Evolutionary conservation across 2,888 invertebrate species (phyloP).

Genomic region (Athripsodes cinereus): DNA sequence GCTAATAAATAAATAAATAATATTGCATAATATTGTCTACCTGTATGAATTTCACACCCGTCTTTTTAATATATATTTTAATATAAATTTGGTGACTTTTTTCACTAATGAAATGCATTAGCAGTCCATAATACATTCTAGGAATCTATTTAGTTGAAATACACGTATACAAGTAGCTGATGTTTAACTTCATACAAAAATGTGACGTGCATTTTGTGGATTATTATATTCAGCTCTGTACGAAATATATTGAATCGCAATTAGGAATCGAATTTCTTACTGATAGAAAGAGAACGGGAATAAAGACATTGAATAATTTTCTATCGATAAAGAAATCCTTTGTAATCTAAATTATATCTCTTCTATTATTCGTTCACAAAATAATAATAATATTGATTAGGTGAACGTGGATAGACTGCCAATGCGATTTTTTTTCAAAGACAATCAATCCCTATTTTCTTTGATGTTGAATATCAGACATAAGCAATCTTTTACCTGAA

Average conservation of each 20-base stretch:
- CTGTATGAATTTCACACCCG: too few species aligned
- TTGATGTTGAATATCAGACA: slow-evolving; percentile 12
- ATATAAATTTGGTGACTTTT: too few species aligned
- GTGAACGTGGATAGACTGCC: slow-evolving; percentile 17
- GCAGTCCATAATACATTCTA: too few species aligned
- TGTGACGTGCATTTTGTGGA: too few species aligned
- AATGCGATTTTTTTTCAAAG: slow-evolving; percentile 1
- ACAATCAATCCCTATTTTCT: slow-evolving; percentile 16
- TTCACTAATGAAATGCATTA: too few species aligned
- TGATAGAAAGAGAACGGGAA: not conserved
- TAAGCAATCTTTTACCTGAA: not conserved
- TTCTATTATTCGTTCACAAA: slow-evolving; percentile 16
- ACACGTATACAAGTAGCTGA: too few species aligned
- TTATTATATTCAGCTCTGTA: not conserved
- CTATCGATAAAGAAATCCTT: slow-evolving; percentile 21
- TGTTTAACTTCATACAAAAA: too few species aligned
- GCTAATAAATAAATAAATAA: too few species aligned
- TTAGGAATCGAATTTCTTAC: slow-evolving; percentile 8
- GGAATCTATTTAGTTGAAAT: too few species aligned
- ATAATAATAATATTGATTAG: slow-evolving; percentile 25
- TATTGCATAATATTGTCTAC: too few species aligned
- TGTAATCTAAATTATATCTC: slow-evolving; percentile 23
- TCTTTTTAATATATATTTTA: too few species aligned
- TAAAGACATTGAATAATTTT: slow-evolving; percentile 15
- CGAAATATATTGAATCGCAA: slow-evolving; percentile 3